A percentile compares a stretch with the other conserved stretches of the same genome.
Conservation (phyloP, 1,140 invertebrate species). For the Geopemphigus sp. region DNA sequence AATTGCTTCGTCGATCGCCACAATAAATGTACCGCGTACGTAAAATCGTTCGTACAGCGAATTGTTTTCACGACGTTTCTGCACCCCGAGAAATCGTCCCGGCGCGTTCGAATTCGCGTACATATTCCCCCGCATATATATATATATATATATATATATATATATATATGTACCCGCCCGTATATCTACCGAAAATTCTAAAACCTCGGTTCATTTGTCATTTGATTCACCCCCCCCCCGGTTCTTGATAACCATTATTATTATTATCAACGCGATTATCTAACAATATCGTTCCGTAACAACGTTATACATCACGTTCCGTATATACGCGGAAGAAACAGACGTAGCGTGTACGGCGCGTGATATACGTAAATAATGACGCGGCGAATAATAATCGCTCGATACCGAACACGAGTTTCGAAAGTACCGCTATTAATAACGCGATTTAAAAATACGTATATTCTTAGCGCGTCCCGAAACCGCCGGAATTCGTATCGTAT, state of each 20-base stretch:
- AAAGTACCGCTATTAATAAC: neutral
- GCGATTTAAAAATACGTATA: neutral
- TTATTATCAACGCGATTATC: slow-evolving; percentile 28
- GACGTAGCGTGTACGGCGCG: neutral
- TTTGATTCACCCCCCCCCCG: slow-evolving; percentile 16
- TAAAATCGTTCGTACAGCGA: too few relatives aligned
- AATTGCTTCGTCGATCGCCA: too few relatives aligned
- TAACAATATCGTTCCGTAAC: slow-evolving; percentile 38
- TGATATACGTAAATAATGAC: slow-evolving; percentile 13
- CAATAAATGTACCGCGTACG: neutral
- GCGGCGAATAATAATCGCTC: neutral
- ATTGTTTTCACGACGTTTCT: too few relatives aligned
- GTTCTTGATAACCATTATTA: slow-evolving; percentile 13
- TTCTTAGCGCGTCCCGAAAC: neutral
- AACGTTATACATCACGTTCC: too few relatives aligned
- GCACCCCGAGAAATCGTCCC: neutral
- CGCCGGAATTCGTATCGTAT: too few relatives aligned
- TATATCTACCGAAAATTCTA: neutral
- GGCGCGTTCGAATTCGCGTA: neutral
- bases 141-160: too few relatives aligned
- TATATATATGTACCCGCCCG: too few relatives aligned
- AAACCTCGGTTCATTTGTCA: slow-evolving; percentile 35
- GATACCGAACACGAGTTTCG: neutral
- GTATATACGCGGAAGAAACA: neutral
- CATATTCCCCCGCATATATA: too few relatives aligned